Percentiles rank a stretch among this genome's conserved stretches.
Evolutionary conservation across 2,888 invertebrate genomes (phyloP).

Genomic region (Caenorhabditis sp.): DNA sequence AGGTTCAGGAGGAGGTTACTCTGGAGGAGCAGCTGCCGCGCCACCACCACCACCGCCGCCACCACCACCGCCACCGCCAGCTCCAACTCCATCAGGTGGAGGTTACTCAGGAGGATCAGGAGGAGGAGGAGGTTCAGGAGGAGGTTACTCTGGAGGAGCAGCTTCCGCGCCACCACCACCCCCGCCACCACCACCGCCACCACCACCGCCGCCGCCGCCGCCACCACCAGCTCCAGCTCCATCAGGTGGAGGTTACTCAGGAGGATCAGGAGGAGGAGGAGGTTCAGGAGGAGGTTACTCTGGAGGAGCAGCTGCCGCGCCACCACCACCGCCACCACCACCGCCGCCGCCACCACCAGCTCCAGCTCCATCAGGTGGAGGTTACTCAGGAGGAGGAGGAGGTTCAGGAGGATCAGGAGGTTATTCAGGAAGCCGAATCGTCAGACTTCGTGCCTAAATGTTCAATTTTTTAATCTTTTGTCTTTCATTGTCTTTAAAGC

Average conservation of each 20-base stretch:
- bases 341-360: no score
- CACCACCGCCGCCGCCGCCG: neutral
- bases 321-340: conserved; percentile 19
- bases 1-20: conserved; percentile 3
- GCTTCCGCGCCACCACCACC: conserved; percentile 70
- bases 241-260: conserved; percentile 12
- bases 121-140: neutral
- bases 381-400: conserved; percentile 16
- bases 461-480: neutral
- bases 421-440: neutral
- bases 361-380: conserved; percentile 18
- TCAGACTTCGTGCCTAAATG: neutral
- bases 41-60: no score
- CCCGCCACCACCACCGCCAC: neutral
- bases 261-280: conserved; percentile 7
- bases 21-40: conserved; percentile 2
- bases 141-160: neutral
- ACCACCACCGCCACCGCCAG: no score
- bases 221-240: conserved; percentile 2
- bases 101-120: neutral
- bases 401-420: neutral
- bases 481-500: neutral
- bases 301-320: conserved; percentile 4
- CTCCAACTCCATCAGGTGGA: no score
- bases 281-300: conserved; percentile 2